Evolutionary conservation across 2,888 invertebrate species (phyloP).

Genomic region (Formica aserva): DNA sequence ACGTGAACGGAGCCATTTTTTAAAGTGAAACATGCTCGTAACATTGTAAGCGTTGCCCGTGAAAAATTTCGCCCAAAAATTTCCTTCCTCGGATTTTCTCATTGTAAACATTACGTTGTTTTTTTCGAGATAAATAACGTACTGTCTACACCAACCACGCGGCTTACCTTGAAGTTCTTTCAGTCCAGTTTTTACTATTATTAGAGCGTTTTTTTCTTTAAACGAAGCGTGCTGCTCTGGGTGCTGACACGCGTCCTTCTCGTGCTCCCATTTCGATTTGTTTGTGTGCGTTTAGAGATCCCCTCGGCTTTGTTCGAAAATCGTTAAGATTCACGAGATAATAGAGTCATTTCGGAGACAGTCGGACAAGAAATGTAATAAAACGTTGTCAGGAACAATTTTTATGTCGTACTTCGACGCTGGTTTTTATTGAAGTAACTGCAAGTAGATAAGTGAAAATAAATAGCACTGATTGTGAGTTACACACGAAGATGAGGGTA

Average conservation of each 20-base stretch:
- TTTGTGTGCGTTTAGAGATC: constrained; percentile 68
- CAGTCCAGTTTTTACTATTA: constrained; percentile 81
- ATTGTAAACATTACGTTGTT: constrained; percentile 48
- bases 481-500: constrained; percentile 9
- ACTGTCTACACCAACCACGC: background rate
- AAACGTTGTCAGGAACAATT: constrained; percentile 13
- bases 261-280: constrained; percentile 76
- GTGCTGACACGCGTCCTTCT: constrained; percentile 68
- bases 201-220: constrained; percentile 82
- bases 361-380: constrained; percentile 35
- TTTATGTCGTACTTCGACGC: constrained; percentile 10
- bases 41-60: constrained; percentile 78
- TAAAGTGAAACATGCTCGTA: constrained; percentile 76
- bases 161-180: constrained; percentile 1
- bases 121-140: background rate
- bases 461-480: constrained; percentile 8
- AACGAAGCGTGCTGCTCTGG: constrained; percentile 64
- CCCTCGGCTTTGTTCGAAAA: constrained; percentile 24
- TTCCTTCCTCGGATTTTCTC: background rate
- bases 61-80: background rate
- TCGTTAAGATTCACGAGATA: constrained; percentile 55
- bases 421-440: constrained; percentile 35
- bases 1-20: constrained; percentile 80
- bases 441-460: constrained; percentile 20
- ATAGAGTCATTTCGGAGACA: constrained; percentile 42